These are phyloP conservation scores for Natator depressus DNA, from an alignment of 2,113 vertebrate genomes.

Conservation along the genomic window DNA sequence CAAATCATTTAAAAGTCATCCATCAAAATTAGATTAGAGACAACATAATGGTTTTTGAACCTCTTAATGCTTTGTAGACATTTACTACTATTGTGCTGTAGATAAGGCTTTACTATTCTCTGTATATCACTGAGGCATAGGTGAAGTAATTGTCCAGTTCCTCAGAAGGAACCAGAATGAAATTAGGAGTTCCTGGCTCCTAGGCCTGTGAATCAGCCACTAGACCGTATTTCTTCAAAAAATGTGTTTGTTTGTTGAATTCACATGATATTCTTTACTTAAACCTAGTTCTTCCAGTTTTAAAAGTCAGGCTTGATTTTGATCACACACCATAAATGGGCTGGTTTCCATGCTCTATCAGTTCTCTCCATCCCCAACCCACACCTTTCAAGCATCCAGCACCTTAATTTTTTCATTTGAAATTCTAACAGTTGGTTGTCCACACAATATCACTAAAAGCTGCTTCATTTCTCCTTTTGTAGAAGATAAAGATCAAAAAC, in stretches of 20 bases:
- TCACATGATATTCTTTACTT: background rate
- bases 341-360: background rate
- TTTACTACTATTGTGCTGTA: background rate
- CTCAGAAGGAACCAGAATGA: background rate
- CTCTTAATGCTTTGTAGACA: background rate
- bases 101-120: background rate
- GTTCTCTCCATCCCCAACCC: background rate
- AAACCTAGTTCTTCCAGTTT: background rate
- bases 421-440: slow-evolving; percentile 6
- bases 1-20: background rate
- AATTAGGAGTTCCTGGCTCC: background rate
- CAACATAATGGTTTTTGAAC: background rate
- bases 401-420: background rate
- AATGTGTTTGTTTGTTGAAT: background rate
- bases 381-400: background rate
- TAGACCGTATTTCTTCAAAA: background rate
- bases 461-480: background rate
- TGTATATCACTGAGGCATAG: background rate
- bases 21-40: background rate
- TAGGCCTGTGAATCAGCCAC: background rate
- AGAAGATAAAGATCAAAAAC: slow-evolving; percentile 41
- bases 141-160: background rate
- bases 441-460: background rate
- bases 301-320: background rate
- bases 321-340: background rate